Conservation (phyloP, 2,797 vertebrate species). For the Apogon hyalosoma region DNA sequence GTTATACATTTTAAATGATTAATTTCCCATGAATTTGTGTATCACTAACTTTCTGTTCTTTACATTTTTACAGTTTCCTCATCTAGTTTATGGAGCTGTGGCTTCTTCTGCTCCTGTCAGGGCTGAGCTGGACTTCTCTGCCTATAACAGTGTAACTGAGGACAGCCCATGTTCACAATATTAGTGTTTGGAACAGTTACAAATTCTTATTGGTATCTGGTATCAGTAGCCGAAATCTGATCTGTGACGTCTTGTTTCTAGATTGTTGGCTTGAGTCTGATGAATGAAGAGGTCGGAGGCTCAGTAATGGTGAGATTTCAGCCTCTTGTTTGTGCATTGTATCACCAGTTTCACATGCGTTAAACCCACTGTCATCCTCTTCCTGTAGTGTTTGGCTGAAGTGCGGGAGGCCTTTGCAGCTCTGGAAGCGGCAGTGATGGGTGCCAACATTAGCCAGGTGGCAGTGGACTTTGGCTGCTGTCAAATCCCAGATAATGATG, state of each 20-base stretch:
- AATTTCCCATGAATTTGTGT: too few relatives aligned
- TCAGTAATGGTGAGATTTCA: conserved; percentile 83
- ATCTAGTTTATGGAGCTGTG: conserved; percentile 87
- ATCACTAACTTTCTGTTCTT: not conserved
- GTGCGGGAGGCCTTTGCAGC: conserved; percentile 79
- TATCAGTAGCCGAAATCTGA: not conserved
- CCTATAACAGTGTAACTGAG: conserved; percentile 84
- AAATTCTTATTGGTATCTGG: not conserved
- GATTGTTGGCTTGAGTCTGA: conserved; percentile 86
- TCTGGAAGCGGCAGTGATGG: conserved; percentile 74
- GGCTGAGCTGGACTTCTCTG: conserved; percentile 87
- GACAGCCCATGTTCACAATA: not conserved
- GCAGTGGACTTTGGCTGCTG: conserved; percentile 84
- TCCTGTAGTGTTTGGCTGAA: conserved; percentile 79
- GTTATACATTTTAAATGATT: too few relatives aligned
- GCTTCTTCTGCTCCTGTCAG: conserved; percentile 90
- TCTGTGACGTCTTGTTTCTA: conserved; percentile 56
- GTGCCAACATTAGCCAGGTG: conserved; percentile 64
- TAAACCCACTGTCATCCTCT: conserved; percentile 2
- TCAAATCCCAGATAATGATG: conserved; percentile 48
- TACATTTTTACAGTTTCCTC: conserved; percentile 84
- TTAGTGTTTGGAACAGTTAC: too few relatives aligned
- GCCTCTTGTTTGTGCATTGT: conserved; percentile 2
- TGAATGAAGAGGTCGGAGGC: conserved; percentile 82
- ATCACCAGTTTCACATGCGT: not conserved